phyloP scores from a whole-genome alignment of 2,797 vertebrate species.

The Halcyon leucocephala region DNA sequence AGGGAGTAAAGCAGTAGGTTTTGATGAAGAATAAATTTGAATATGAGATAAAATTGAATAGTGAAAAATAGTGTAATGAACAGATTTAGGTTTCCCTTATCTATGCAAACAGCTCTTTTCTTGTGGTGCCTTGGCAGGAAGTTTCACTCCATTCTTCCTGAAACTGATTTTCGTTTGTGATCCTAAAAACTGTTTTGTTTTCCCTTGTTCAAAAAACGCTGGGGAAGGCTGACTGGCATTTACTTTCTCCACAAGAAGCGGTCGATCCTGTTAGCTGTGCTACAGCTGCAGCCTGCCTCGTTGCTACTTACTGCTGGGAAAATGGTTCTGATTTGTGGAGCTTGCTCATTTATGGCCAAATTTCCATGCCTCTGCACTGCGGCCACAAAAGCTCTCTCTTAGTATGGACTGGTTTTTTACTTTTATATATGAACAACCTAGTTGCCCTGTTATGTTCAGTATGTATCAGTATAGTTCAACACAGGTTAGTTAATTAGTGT shows the following conservation, averaged over 20 bases:
- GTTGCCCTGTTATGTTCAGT: background rate
- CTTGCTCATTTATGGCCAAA: constrained; percentile 8
- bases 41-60: background rate
- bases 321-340: background rate
- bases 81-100: background rate
- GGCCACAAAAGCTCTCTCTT: background rate
- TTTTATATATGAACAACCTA: background rate
- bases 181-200: background rate
- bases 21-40: background rate
- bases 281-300: background rate
- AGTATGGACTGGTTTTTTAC: background rate
- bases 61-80: background rate
- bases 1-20: background rate
- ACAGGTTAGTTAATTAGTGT: background rate
- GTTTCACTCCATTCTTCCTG: background rate
- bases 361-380: background rate
- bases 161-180: background rate
- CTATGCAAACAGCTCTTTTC: background rate
- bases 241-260: background rate
- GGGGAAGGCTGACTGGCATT: background rate
- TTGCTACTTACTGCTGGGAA: background rate
- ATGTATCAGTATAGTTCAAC: background rate
- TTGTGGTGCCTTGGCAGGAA: background rate
- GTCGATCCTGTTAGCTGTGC: background rate
- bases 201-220: background rate